These are phyloP conservation scores for Galerucella calmariensis DNA, from an alignment of 2,888 invertebrate species.

Conservation along the genomic window DNA sequence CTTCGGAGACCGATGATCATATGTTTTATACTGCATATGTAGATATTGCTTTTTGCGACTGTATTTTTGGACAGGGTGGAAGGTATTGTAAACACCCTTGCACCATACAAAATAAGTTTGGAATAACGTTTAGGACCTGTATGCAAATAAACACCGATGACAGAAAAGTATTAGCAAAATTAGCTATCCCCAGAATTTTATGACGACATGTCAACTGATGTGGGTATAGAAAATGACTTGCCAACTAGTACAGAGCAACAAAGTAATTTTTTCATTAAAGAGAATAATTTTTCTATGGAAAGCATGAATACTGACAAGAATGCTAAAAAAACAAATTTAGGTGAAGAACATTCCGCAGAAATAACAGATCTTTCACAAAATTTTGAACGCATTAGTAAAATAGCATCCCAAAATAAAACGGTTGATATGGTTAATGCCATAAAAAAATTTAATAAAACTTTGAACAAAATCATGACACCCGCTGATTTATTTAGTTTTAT, in stretches of 20 bases:
- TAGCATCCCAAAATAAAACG: no score
- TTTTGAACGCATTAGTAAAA: no score
- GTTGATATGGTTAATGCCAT: background rate
- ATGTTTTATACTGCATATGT: background rate
- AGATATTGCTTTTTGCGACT: background rate
- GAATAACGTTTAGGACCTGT: background rate
- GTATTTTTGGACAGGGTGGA: no score
- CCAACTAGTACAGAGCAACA: no score
- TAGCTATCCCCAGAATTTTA: no score
- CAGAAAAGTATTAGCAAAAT: background rate
- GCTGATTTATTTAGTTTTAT: background rate
- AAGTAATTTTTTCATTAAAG: background rate
- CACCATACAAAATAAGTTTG: no score
- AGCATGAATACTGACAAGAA: background rate
- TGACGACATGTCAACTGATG: no score
- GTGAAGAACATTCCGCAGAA: background rate
- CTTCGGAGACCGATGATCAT: background rate
- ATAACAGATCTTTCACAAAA: no score
- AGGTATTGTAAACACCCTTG: no score
- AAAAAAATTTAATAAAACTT: no score
- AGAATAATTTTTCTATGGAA: background rate
- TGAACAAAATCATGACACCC: no score
- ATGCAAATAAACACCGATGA: conserved; percentile 8
- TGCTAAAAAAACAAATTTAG: conserved; percentile 4
- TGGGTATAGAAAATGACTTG: no score